Evolutionary conservation across 2,113 vertebrate species (phyloP).

Genomic region (Brachyhypopomus gauderio): DNA sequence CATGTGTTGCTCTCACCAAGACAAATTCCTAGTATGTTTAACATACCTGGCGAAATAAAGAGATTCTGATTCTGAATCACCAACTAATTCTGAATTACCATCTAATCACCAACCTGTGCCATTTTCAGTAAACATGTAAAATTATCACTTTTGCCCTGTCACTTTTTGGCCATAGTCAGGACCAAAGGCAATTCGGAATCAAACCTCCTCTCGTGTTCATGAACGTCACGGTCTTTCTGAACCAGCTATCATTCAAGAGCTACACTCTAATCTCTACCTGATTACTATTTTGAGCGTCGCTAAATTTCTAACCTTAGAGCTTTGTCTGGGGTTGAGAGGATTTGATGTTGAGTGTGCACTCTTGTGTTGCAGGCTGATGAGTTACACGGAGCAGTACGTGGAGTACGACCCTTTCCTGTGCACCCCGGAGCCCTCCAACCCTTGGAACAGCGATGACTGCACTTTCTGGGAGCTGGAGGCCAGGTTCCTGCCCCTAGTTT

Average conservation of each 20-base stretch:
- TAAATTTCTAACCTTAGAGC: too few species aligned
- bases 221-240: neutral
- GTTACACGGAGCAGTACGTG: constrained; percentile 92
- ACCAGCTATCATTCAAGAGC: neutral
- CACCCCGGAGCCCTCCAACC: constrained; percentile 88
- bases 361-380: constrained; percentile 82
- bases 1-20: too few species aligned
- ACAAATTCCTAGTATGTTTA: too few species aligned
- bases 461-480: constrained; percentile 91
- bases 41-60: too few species aligned
- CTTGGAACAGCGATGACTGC: constrained; percentile 91
- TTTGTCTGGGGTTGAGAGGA: too few species aligned
- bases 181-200: neutral
- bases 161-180: neutral
- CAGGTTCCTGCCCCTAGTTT: constrained; percentile 72
- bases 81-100: too few species aligned
- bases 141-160: neutral
- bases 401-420: constrained; percentile 94
- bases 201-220: neutral
- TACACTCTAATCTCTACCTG: too few species aligned
- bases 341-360: neutral
- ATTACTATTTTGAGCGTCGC: too few species aligned
- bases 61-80: too few species aligned
- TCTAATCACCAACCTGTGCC: too few species aligned
- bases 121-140: neutral